These are phyloP conservation scores for Podarcis cretensis DNA, from an alignment of 2,113 vertebrate species.

Conservation along the genomic window DNA sequence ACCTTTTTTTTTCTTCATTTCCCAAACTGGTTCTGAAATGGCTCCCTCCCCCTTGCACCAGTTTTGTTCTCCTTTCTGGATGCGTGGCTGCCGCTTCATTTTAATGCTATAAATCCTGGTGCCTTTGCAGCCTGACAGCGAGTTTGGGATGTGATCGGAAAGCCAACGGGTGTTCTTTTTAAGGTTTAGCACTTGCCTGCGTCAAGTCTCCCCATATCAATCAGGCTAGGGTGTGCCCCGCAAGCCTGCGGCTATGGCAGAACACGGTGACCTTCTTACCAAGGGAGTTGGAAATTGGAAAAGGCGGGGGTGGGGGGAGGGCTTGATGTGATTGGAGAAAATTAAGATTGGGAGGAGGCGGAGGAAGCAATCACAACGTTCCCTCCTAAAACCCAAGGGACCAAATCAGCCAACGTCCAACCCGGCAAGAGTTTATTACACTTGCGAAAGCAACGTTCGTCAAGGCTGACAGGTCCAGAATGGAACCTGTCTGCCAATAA, in stretches of 20 bases:
- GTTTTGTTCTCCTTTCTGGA: conserved; percentile 60
- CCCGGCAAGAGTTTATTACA: conserved; percentile 24
- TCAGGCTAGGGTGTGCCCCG: conserved; percentile 13
- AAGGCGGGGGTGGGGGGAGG: not conserved
- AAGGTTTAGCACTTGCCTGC: conserved; percentile 52
- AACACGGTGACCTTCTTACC: not conserved
- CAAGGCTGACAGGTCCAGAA: conserved; percentile 19
- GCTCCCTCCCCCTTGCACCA: conserved; percentile 58
- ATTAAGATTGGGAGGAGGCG: not conserved
- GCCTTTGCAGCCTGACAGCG: conserved; percentile 74
- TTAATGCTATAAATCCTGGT: conserved; percentile 72
- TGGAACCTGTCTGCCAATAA: conserved; percentile 24
- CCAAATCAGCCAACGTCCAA: not conserved
- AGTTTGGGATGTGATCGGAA: conserved; percentile 70
- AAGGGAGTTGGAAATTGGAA: conserved; percentile 18
- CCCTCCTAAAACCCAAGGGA: not conserved
- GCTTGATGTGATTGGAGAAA: not conserved
- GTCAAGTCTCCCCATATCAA: conserved; percentile 33
- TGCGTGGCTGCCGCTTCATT: conserved; percentile 43
- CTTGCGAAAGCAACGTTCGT: conserved; percentile 6
- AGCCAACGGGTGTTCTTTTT: conserved; percentile 61
- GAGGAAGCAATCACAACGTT: conserved; percentile 12
- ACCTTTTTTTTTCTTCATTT: conserved; percentile 69
- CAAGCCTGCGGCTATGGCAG: conserved; percentile 9
- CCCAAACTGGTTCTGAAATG: conserved; percentile 57